A percentile compares a stretch with the other conserved stretches of the same genome.
phyloP scores from a whole-genome alignment of 2,888 invertebrate genomes.

The Bruchidius siliquastri region DNA sequence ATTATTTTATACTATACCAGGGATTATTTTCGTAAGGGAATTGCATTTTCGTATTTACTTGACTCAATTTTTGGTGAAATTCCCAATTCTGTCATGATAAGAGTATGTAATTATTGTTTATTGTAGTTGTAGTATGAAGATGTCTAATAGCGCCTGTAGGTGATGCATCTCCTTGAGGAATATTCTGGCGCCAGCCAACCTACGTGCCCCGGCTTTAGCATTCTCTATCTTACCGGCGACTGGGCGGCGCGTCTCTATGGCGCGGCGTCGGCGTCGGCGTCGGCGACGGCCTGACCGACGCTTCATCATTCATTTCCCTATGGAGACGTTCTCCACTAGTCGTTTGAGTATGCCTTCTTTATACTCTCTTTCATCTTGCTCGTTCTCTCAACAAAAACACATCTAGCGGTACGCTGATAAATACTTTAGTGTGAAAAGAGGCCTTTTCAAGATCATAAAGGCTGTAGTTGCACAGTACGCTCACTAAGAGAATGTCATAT shows the following conservation, averaged over 20 bases:
- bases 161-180: not conserved
- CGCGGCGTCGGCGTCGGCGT: not conserved
- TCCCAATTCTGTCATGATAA: too few species aligned
- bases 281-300: not conserved
- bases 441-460: not conserved
- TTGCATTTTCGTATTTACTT: too few species aligned
- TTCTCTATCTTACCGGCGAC: not conserved
- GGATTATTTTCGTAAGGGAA: too few species aligned
- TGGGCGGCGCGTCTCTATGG: not conserved
- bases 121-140: too few species aligned
- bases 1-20: too few species aligned
- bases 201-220: not conserved
- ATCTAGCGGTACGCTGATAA: not conserved
- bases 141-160: not conserved
- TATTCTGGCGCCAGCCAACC: not conserved
- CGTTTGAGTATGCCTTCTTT: not conserved
- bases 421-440: not conserved
- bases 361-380: not conserved
- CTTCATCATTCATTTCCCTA: not conserved
- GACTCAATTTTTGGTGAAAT: too few species aligned
- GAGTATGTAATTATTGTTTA: too few species aligned
- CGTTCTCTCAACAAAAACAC: not conserved
- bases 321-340: not conserved
- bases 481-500: too few species aligned
- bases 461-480: not conserved